Percentiles rank a stretch among this genome's conserved stretches.
phyloP scores from a whole-genome alignment of 2,888 invertebrate species.

The Meta bourneti region DNA sequence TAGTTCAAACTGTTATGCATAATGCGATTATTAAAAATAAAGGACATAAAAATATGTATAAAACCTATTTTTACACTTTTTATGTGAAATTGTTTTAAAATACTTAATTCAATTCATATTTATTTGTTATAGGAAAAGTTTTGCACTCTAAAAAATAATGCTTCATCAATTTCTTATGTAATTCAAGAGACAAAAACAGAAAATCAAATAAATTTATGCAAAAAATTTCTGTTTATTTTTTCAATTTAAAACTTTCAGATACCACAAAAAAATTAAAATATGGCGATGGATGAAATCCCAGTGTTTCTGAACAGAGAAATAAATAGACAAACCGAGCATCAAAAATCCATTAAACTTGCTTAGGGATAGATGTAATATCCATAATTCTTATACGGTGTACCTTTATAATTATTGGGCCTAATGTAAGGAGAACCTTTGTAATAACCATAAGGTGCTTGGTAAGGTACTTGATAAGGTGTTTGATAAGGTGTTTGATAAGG shows the following conservation, averaged over 20 bases:
- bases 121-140: not conserved
- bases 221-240: conserved; percentile 20
- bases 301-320: not conserved
- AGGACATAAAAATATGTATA: too few relatives aligned
- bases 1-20: too few relatives aligned
- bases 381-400: conserved; percentile 22
- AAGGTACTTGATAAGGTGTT: not conserved
- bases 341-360: not conserved
- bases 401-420: conserved; percentile 1
- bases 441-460: not conserved
- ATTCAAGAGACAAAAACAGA: not conserved
- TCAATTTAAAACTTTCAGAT: not conserved
- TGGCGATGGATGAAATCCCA: conserved; percentile 15
- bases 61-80: too few relatives aligned
- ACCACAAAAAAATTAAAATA: conserved; percentile 26
- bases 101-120: too few relatives aligned
- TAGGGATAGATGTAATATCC: conserved; percentile 67
- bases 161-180: not conserved
- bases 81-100: too few relatives aligned
- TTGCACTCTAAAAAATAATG: not conserved
- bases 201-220: not conserved
- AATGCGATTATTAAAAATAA: too few relatives aligned
- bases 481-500: not conserved
- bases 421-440: conserved; percentile 59
- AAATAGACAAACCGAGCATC: not conserved